phyloP scores from a whole-genome alignment of 2,797 vertebrate genomes.

The Lagorchestes hirsutus region DNA sequence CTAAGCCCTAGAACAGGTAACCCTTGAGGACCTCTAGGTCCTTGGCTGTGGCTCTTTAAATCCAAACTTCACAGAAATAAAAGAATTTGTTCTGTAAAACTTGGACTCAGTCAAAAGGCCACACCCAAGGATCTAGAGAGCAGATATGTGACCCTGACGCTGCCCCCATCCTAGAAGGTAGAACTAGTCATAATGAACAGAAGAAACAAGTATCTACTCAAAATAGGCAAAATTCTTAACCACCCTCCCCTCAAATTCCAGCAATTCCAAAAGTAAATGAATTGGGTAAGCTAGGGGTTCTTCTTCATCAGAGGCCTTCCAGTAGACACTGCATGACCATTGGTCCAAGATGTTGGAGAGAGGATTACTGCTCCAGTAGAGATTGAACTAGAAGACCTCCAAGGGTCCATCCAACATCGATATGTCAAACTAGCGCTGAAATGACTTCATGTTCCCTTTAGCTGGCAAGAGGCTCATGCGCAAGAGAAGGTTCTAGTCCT shows the following conservation, averaged over 20 bases:
- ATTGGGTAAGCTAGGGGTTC: neutral
- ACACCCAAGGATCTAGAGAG: no score
- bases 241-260: neutral
- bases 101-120: no score
- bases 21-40: no score
- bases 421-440: neutral
- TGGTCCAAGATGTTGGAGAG: neutral
- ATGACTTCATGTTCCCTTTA: neutral
- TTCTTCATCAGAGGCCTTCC: neutral
- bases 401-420: neutral
- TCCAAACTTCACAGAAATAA: no score
- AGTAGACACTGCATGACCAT: neutral
- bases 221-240: neutral
- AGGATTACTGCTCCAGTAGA: neutral
- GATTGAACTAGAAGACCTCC: neutral
- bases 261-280: neutral
- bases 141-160: no score
- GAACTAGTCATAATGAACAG: neutral
- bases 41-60: no score
- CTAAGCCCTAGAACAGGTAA: neutral
- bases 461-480: neutral
- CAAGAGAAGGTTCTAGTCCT: neutral
- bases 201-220: neutral
- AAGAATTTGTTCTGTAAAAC: no score
- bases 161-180: neutral